Percentiles rank a stretch among this genome's conserved stretches.
Evolutionary conservation across 2,113 vertebrate genomes (phyloP).

Genomic region (Phrynosoma blainvillii): DNA sequence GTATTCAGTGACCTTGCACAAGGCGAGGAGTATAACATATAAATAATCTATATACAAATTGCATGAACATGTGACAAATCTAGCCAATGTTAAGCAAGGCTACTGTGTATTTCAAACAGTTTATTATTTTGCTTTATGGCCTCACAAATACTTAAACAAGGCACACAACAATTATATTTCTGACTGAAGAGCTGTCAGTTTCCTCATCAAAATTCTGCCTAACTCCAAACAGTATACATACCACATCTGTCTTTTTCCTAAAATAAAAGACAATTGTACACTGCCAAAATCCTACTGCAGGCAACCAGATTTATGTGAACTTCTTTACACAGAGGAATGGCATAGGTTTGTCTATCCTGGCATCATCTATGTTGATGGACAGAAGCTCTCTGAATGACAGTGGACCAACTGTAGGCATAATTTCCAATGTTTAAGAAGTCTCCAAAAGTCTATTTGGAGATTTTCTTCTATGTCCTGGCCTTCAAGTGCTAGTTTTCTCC

Average conservation of each 20-base stretch:
- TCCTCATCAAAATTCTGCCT: conserved; percentile 14
- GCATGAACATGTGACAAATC: neutral
- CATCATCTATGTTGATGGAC: neutral
- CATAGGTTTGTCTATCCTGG: neutral
- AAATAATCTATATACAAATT: neutral
- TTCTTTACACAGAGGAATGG: neutral
- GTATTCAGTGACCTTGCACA: neutral
- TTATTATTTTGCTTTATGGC: neutral
- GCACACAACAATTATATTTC: neutral
- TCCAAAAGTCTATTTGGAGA: neutral
- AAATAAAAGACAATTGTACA: conserved; percentile 7
- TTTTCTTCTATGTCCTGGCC: neutral
- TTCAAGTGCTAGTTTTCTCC: neutral
- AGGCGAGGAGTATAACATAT: neutral
- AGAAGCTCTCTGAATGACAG: neutral
- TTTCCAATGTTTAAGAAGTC: neutral
- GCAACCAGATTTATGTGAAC: neutral
- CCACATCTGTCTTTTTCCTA: conserved; percentile 7
- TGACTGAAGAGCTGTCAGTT: neutral
- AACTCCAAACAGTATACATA: neutral
- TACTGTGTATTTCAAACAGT: neutral
- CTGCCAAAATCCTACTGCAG: neutral
- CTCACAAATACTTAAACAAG: neutral
- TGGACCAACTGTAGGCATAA: neutral
- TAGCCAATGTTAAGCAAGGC: neutral